Conservation (phyloP, 2,888 invertebrate species). For the Piscicola geometra region DNA sequence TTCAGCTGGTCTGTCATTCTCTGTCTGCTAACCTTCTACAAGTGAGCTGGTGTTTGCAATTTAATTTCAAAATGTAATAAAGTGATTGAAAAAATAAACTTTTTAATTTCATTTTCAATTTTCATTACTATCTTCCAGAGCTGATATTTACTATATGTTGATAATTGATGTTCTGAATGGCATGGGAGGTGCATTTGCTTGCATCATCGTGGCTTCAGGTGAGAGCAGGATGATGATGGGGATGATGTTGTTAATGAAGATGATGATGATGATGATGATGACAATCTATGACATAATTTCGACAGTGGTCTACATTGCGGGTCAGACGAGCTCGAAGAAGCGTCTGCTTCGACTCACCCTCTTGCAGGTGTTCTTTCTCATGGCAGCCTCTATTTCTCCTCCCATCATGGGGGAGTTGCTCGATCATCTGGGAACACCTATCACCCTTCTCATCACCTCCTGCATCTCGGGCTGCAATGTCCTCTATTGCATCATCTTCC, state of each 20-base stretch:
- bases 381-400: conserved; percentile 15
- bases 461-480: conserved; percentile 8
- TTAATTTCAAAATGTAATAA: too few relatives aligned
- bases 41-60: too few relatives aligned
- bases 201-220: conserved; percentile 26
- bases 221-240: too few relatives aligned
- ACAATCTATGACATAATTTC: too few relatives aligned
- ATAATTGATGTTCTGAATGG: conserved; percentile 8
- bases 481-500: conserved; percentile 18
- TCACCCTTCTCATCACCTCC: conserved; percentile 17
- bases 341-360: conserved; percentile 17
- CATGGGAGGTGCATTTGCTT: conserved; percentile 24
- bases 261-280: too few relatives aligned
- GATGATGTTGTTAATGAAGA: too few relatives aligned
- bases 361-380: conserved; percentile 2
- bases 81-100: not conserved
- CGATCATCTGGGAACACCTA: not conserved
- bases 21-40: conserved; percentile 27
- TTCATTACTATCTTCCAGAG: not conserved
- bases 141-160: conserved; percentile 8
- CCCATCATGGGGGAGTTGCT: conserved; percentile 7
- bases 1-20: conserved; percentile 14
- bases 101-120: not conserved
- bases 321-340: conserved; percentile 21
- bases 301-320: conserved; percentile 13